Conservation (phyloP, 1,140 invertebrate genomes). For the Armadillidium nasatum region DNA sequence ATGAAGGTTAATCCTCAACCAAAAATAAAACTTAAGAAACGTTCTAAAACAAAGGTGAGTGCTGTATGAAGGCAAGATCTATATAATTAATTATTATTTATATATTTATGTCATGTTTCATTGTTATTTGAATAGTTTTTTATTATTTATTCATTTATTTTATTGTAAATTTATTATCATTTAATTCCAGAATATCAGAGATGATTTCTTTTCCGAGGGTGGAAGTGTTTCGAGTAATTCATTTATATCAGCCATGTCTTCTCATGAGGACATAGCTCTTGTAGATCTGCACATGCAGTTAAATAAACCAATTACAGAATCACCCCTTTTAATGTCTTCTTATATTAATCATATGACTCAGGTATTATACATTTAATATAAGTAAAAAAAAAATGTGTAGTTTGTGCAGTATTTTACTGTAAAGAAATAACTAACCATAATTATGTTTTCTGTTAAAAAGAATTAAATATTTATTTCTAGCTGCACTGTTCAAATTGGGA, state of each 20-base stretch:
- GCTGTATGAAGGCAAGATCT: background rate
- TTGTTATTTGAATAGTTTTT: no score
- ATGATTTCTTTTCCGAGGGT: constrained; percentile 40
- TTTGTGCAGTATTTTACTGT: no score
- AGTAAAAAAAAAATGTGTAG: background rate
- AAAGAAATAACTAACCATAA: no score
- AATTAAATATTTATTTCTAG: constrained; percentile 14
- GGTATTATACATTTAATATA: no score
- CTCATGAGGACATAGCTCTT: constrained; percentile 85
- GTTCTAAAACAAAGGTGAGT: background rate
- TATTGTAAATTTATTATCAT: no score
- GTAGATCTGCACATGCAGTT: constrained; percentile 93
- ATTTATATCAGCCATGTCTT: constrained; percentile 85
- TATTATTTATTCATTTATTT: no score
- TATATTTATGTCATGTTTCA: background rate
- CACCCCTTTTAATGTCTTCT: constrained; percentile 87
- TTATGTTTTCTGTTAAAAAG: no score
- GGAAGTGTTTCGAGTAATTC: constrained; percentile 56
- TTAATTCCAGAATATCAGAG: constrained; percentile 24
- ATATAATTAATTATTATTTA: background rate
- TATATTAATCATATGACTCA: constrained; percentile 90
- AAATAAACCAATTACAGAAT: constrained; percentile 83
- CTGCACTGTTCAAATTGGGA: constrained; percentile 42
- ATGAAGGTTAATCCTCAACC: constrained; percentile 25
- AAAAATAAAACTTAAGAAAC: background rate